These are phyloP conservation scores for Trachymyrmex septentrionalis DNA, from an alignment of 1,140 invertebrate species.

Conservation along the genomic window DNA sequence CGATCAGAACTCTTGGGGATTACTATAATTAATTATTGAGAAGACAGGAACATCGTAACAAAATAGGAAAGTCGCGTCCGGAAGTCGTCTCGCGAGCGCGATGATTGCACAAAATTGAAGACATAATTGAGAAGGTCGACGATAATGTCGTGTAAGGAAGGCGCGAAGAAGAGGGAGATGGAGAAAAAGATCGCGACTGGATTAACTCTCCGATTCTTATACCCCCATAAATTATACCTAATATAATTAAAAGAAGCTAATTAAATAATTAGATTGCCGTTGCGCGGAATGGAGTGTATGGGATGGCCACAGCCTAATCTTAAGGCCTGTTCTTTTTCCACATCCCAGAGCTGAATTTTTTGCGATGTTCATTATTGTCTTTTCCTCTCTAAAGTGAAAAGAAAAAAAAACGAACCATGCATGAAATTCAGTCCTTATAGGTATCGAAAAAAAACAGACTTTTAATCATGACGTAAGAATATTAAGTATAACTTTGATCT, in stretches of 20 bases:
- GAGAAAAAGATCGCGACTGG: constrained; percentile 14
- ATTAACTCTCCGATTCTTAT: constrained; percentile 26
- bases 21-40: background rate
- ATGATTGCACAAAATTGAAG: constrained; percentile 56
- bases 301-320: constrained; percentile 23
- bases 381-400: too few species aligned
- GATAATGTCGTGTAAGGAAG: constrained; percentile 16
- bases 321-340: too few species aligned
- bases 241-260: constrained; percentile 9
- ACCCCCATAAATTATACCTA: background rate
- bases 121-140: constrained; percentile 34
- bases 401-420: too few species aligned
- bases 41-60: constrained; percentile 25
- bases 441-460: too few species aligned
- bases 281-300: background rate
- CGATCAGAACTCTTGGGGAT: constrained; percentile 5
- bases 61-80: constrained; percentile 6
- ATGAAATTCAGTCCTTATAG: too few species aligned
- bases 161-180: background rate
- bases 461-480: too few species aligned
- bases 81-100: background rate
- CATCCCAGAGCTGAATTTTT: too few species aligned
- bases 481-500: too few species aligned
- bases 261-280: constrained; percentile 36
- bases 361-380: too few species aligned